Percentiles rank a stretch among this genome's conserved stretches.
phyloP scores from a whole-genome alignment of 1,140 invertebrate genomes.

The Drosophila ambigua region DNA sequence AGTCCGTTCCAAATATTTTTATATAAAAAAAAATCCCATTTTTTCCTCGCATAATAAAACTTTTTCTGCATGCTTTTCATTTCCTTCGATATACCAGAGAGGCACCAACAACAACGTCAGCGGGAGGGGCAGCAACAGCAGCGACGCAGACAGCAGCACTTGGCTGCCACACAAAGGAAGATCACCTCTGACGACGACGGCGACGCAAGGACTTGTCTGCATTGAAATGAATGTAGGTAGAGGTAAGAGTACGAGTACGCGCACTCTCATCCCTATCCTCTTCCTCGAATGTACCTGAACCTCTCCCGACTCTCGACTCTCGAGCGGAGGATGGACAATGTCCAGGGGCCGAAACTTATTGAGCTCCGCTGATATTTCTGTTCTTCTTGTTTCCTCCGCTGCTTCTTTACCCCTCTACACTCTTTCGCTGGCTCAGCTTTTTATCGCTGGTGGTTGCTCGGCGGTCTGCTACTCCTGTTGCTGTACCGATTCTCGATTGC shows the following conservation, averaged over 20 bases:
- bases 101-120: constrained; percentile 13
- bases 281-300: constrained; percentile 79
- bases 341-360: constrained; percentile 75
- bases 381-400: constrained; percentile 9
- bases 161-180: constrained; percentile 79
- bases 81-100: constrained; percentile 67
- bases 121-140: constrained; percentile 16
- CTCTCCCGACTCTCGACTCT: constrained; percentile 45
- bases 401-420: neutral
- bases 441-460: constrained; percentile 40
- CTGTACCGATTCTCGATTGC: constrained; percentile 22
- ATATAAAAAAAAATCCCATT: constrained; percentile 66
- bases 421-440: constrained; percentile 12
- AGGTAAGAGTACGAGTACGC: constrained; percentile 34
- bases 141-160: constrained; percentile 65
- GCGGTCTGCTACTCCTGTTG: constrained; percentile 1
- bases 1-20: constrained; percentile 74
- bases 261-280: constrained; percentile 30
- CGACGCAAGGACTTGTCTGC: constrained; percentile 81
- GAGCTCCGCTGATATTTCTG: constrained; percentile 60
- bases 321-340: constrained; percentile 71
- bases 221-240: constrained; percentile 76
- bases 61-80: constrained; percentile 74
- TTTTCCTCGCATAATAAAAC: constrained; percentile 68
- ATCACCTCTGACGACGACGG: constrained; percentile 43